Percentiles rank a stretch among this genome's conserved stretches.
These are phyloP conservation scores for Heterodera carotae DNA, from an alignment of 1,140 invertebrate species.

Conservation along the genomic window DNA sequence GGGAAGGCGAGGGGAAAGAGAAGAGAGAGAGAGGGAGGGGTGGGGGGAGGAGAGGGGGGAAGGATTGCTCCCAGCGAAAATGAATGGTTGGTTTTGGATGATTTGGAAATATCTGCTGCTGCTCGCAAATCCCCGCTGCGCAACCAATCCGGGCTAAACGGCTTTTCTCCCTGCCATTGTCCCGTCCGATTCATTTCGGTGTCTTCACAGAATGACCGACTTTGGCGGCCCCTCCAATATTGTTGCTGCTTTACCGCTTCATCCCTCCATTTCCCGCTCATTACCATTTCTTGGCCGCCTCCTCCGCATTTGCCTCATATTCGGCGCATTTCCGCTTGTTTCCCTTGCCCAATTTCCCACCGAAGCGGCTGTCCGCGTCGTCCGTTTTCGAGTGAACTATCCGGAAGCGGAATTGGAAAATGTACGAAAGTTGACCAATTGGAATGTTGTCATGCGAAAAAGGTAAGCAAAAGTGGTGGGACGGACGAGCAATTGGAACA, in stretches of 20 bases:
- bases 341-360: not conserved
- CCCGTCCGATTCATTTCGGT: no score
- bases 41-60: no score
- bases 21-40: not conserved
- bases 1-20: not conserved
- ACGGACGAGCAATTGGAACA: no score
- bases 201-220: no score
- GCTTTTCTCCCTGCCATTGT: not conserved
- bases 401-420: slow-evolving; percentile 44
- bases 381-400: slow-evolving; percentile 47
- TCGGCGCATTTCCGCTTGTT: not conserved
- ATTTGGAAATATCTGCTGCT: no score
- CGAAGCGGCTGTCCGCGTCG: slow-evolving; percentile 49
- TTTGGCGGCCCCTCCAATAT: no score
- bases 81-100: not conserved
- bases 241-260: not conserved
- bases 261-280: no score
- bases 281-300: not conserved
- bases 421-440: slow-evolving; percentile 50
- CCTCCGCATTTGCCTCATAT: not conserved
- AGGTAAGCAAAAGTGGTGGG: slow-evolving; percentile 23
- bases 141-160: not conserved
- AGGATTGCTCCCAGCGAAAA: not conserved
- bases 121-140: not conserved
- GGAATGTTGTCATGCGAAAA: slow-evolving; percentile 59